These are phyloP conservation scores for Tenthredo livida DNA, from an alignment of 2,888 invertebrate species.

Conservation along the genomic window DNA sequence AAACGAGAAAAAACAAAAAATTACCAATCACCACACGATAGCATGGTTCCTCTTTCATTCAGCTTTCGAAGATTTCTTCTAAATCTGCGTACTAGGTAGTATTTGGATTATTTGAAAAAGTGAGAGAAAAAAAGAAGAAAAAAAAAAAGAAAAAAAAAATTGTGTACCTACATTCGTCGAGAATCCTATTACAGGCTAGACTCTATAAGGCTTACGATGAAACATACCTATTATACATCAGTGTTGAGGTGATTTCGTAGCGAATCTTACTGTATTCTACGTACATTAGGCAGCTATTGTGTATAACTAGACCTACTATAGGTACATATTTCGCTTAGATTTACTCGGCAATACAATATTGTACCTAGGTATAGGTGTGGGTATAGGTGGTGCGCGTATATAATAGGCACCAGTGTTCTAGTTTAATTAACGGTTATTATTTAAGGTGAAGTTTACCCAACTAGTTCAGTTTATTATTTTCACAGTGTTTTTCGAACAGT, in stretches of 20 bases:
- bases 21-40: background rate
- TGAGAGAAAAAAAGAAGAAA: background rate
- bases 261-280: background rate
- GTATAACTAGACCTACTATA: background rate
- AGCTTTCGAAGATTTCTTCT: background rate
- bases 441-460: background rate
- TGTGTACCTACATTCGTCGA: background rate
- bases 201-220: background rate
- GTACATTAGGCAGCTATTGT: background rate
- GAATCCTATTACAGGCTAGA: background rate
- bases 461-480: background rate
- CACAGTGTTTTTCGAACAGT: background rate
- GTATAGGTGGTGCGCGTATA: background rate
- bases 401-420: background rate
- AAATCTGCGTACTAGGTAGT: background rate
- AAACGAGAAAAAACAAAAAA: background rate
- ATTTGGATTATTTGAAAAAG: background rate
- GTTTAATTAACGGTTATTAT: conserved; percentile 25
- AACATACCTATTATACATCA: background rate
- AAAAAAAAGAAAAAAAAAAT: background rate
- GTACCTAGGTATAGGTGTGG: background rate
- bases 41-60: background rate
- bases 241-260: background rate
- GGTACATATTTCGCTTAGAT: background rate
- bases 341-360: no score